These are phyloP conservation scores for Papio anubis DNA, from an alignment of 2,113 vertebrate species.

Conservation along the genomic window DNA sequence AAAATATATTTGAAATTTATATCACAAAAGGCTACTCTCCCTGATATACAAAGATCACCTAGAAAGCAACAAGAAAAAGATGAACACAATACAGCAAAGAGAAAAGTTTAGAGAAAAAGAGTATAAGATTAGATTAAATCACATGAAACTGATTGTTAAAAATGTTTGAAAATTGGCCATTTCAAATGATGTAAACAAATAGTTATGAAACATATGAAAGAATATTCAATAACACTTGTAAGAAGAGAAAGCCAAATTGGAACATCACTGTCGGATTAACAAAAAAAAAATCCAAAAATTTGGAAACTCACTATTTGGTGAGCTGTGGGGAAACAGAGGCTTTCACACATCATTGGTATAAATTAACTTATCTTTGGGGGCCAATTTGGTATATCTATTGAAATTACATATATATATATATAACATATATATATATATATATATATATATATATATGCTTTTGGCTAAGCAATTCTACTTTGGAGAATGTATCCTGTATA, in stretches of 20 bases:
- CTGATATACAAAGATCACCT: not conserved
- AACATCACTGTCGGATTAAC: not conserved
- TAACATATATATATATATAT: not conserved
- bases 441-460: not conserved
- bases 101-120: not conserved
- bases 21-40: not conserved
- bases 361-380: not conserved
- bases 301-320: not conserved
- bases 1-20: not conserved
- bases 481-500: conserved; percentile 18
- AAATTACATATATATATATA: not conserved
- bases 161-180: not conserved
- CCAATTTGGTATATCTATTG: not conserved
- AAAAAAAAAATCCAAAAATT: not conserved
- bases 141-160: not conserved
- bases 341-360: not conserved
- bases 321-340: not conserved
- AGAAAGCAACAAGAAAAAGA: not conserved
- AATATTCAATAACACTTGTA: not conserved
- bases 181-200: not conserved
- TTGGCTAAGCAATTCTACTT: conserved; percentile 1
- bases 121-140: not conserved
- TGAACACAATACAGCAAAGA: not conserved
- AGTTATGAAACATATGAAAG: not conserved
- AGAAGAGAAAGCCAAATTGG: not conserved